These are phyloP conservation scores for Catocala nupta DNA, from an alignment of 2,888 invertebrate species.

Conservation along the genomic window DNA sequence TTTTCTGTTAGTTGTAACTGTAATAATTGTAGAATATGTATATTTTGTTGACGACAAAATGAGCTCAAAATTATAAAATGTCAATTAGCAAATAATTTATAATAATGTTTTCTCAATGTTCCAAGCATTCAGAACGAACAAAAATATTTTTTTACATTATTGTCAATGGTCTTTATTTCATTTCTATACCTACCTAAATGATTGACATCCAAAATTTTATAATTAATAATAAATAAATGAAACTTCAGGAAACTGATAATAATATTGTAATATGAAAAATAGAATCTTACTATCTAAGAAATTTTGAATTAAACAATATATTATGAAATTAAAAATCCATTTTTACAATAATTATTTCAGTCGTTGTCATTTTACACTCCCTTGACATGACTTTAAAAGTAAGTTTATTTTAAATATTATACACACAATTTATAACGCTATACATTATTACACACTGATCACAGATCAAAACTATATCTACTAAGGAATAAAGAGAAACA, in stretches of 20 bases:
- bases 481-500: constrained; percentile 25
- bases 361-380: constrained; percentile 31
- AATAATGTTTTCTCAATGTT: no score
- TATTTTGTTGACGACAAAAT: no score
- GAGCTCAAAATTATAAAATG: no score
- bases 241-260: constrained; percentile 1
- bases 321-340: constrained; percentile 22
- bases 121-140: no score
- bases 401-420: not conserved
- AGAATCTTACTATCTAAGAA: constrained; percentile 37
- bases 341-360: constrained; percentile 39
- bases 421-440: constrained; percentile 5
- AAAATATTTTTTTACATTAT: no score
- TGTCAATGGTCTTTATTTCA: no score
- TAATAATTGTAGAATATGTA: no score
- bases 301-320: constrained; percentile 18
- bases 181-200: no score
- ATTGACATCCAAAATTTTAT: no score
- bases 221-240: not conserved
- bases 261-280: constrained; percentile 29
- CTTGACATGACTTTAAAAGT: constrained; percentile 5
- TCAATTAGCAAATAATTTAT: no score
- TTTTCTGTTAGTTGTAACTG: no score
- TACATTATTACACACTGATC: constrained; percentile 18
- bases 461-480: constrained; percentile 32